Base-by-base conservation (phyloP, 1,140 invertebrate species). In the Acromyrmex heyeri region DNA sequence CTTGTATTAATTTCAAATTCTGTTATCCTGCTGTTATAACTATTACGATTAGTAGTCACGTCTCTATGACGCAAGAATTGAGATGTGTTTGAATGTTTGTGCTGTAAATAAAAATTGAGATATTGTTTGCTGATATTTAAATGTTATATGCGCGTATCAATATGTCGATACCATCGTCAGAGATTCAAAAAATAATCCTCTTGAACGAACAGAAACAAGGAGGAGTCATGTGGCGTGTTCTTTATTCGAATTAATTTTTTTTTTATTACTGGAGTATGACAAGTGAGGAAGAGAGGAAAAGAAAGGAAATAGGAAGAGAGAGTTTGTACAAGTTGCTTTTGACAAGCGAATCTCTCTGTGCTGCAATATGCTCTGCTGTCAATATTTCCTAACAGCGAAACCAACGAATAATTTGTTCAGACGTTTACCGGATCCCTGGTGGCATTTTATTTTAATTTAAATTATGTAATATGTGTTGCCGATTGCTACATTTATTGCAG, bases 1-100 rank as follows among this genome's bases (percentile, higher is more conserved):
- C 81, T 75, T 73, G 48, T 67, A 82, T 89, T 90, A 78, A 88
- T 91, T 61, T 72, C 24, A 34, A 65, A 70, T 55, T 44, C 65
- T 24, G 38, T 59, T 48, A 57, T 57, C 78, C 16, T 34, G 0
- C 48, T 59, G 7, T 14, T 27, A 30, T 27, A 18, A 82, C 21
- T 12, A n/a, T 81, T 70, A 27, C 78, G 16, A 57, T 72, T 82
- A 72, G 16, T 38, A 59, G 5, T 24, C 16, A n/a, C 34, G n/a
- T 8, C 12, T 75, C 27, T 30, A 64, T 48, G 21, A 21, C 12
- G 6, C 12, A 21, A 70, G 27, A 0, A 73, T 73, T 53, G 30
- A 38, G 21, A 8, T 18, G 34, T 12, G 27, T 67, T 38, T 44
- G 4, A 67, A 44, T 44, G 38, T 67, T 3, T 21, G 4, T 14